These are phyloP conservation scores for Dryocosmus kuriphilus DNA, from an alignment of 2,888 invertebrate species.

Conservation along the genomic window DNA sequence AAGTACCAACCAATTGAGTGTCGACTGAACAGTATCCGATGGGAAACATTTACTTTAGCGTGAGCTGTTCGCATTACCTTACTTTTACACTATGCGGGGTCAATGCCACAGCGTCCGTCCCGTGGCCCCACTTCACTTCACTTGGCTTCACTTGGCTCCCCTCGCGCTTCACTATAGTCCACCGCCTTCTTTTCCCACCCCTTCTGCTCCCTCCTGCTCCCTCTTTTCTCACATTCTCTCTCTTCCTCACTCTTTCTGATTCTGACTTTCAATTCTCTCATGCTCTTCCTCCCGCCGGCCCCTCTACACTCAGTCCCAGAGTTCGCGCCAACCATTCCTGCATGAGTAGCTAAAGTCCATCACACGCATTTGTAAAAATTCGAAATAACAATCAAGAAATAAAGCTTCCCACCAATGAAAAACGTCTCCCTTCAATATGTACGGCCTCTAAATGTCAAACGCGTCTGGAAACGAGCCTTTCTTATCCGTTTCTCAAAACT, in stretches of 20 bases:
- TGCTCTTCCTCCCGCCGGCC: constrained; percentile 52
- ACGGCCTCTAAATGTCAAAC: not conserved
- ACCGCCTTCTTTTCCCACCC: constrained; percentile 50
- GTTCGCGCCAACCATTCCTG: constrained; percentile 25
- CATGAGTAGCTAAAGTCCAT: constrained; percentile 34
- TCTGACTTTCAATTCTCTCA: not conserved
- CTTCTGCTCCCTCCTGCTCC: constrained; percentile 42
- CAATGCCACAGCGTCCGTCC: constrained; percentile 73
- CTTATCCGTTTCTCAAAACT: not conserved
- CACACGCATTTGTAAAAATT: constrained; percentile 37
- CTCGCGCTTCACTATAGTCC: constrained; percentile 52
- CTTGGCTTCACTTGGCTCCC: constrained; percentile 66
- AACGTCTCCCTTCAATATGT: constrained; percentile 2
- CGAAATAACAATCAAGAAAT: constrained; percentile 32
- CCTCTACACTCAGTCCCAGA: constrained; percentile 43
- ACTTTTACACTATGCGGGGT: constrained; percentile 73
- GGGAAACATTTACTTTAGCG: constrained; percentile 50
- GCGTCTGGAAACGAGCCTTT: not conserved
- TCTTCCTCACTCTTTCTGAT: constrained; percentile 43
- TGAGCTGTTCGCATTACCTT: constrained; percentile 75
- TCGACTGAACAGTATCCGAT: constrained; percentile 40
- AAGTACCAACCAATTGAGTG: constrained; percentile 29
- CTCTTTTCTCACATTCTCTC: constrained; percentile 44
- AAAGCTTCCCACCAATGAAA: constrained; percentile 27
- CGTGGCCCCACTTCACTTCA: constrained; percentile 70